Conservation (phyloP, 2,797 vertebrate species). For the Myripristis murdjan region DNA sequence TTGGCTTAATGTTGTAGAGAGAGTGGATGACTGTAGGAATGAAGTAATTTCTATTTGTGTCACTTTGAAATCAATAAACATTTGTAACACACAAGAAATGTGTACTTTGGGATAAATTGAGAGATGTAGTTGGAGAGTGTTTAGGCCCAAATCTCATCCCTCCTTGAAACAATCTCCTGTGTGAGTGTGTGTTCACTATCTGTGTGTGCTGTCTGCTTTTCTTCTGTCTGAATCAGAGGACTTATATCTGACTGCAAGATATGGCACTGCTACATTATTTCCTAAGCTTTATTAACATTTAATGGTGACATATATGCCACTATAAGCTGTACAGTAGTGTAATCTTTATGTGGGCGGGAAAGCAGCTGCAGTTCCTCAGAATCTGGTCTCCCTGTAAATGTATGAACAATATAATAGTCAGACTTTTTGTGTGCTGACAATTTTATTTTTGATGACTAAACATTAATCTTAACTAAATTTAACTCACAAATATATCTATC, state of each 20-base stretch:
- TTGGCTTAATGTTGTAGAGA: not conserved
- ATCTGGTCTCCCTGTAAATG: not conserved
- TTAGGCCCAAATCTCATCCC: slow-evolving; percentile 23
- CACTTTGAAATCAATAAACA: slow-evolving; percentile 23
- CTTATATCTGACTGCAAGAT: slow-evolving; percentile 14
- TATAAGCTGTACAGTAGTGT: not conserved
- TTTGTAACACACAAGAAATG: slow-evolving; percentile 37
- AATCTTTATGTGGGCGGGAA: slow-evolving; percentile 12
- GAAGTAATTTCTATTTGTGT: slow-evolving; percentile 27
- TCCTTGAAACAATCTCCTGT: slow-evolving; percentile 37
- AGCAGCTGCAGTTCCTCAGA: slow-evolving; percentile 1
- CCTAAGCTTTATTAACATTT: slow-evolving; percentile 39
- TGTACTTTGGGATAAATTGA: slow-evolving; percentile 42
- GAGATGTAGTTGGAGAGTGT: slow-evolving; percentile 2
- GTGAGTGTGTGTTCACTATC: not conserved
- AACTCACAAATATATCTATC: not conserved
- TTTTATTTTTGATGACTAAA: not conserved
- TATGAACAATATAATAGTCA: slow-evolving; percentile 21
- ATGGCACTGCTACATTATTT: slow-evolving; percentile 4
- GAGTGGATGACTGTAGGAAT: not conserved
- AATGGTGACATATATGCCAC: not conserved
- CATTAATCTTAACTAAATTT: not conserved
- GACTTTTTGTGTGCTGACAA: not conserved
- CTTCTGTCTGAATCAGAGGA: slow-evolving; percentile 19
- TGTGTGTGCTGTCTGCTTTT: slow-evolving; percentile 30